Evolutionary conservation across 2,888 invertebrate species (phyloP), one percentile per base, ranked within the genome.

Genomic region (Tetrapedia diversipes): DNA sequence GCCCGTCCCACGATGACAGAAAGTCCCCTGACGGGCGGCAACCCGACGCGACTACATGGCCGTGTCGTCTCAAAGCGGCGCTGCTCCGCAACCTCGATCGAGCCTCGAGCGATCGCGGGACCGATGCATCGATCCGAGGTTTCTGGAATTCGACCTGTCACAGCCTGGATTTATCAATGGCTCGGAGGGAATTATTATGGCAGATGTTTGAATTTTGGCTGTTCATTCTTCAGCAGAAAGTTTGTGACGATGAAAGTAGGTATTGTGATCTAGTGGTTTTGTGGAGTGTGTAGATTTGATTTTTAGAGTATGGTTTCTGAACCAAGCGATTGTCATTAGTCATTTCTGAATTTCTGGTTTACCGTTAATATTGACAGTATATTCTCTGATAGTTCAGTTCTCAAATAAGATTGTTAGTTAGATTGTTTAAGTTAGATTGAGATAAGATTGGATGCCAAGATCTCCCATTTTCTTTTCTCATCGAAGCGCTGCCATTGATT

Each of bases 1-100:
- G 80, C 51, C 77, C 80, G 75, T n/a, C 80, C 83, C 80, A 78
- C 83, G 81, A 79, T 85, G 83, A 80, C 86, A 86, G 82, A 37
- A 53, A 67, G 49, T 63, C 59, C 68, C 71, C 37, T 71, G 77
- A 75, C 71, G 72, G 53, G 51, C 37, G 53, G 51, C 37, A 67
- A 77, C 22, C 34, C 71, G 73, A 81, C 47, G 74, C 61, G 78
- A 86, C 83, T n/a, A n/a, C n/a, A n/a, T n/a, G 72, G 74, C 43
- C 77, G 0, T 57, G 77, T 84, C 77, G 41, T 74, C 76, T 82
- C 64, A 81, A 80, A 4, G 27, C 16, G 27, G 14, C 67, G 51
- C 51, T n/a, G n/a, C 65, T 29, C 70, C 54, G n/a, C 49, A 74
- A 85, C 82, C 78, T 34, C 24, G 69, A 39, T 41, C 70, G 74